Percentiles rank a stretch among this genome's conserved stretches.
Conservation (phyloP, 2,797 vertebrate species). For the Columba guinea region DNA sequence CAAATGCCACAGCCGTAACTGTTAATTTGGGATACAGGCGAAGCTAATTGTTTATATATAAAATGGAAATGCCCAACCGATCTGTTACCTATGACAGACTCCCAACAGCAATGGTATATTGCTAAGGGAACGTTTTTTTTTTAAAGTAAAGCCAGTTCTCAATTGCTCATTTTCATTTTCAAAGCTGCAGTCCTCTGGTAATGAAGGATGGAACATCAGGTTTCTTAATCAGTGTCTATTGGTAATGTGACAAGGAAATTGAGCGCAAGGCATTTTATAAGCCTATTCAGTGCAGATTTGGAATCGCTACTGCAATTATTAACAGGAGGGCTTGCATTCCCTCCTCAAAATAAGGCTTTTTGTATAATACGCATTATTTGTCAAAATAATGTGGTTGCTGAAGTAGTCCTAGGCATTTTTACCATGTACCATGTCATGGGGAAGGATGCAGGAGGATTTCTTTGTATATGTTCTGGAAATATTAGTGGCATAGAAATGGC, state of each 20-base stretch:
- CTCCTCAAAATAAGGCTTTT: not conserved
- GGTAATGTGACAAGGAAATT: not conserved
- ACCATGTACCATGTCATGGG: not conserved
- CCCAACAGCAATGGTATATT: not conserved
- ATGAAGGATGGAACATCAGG: not conserved
- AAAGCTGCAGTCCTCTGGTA: not conserved
- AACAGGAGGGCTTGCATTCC: not conserved
- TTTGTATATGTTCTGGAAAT: not conserved
- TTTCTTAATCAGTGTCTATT: not conserved
- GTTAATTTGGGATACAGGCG: not conserved
- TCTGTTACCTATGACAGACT: not conserved
- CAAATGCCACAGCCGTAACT: not conserved
- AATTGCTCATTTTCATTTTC: not conserved
- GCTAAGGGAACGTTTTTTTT: not conserved
- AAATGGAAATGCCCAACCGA: not conserved
- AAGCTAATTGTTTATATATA: not conserved
- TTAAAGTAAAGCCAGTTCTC: not conserved
- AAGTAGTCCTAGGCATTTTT: not conserved
- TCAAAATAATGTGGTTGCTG: not conserved
- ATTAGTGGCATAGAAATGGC: not conserved
- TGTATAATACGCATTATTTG: not conserved
- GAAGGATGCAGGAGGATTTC: not conserved
- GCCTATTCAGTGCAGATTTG: not conserved
- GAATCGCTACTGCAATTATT: not conserved
- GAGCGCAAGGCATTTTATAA: not conserved